Evolutionary conservation across 2,888 invertebrate genomes (phyloP), one percentile per base, ranked within the genome.

Genomic region (Parasteatoda lunata): DNA sequence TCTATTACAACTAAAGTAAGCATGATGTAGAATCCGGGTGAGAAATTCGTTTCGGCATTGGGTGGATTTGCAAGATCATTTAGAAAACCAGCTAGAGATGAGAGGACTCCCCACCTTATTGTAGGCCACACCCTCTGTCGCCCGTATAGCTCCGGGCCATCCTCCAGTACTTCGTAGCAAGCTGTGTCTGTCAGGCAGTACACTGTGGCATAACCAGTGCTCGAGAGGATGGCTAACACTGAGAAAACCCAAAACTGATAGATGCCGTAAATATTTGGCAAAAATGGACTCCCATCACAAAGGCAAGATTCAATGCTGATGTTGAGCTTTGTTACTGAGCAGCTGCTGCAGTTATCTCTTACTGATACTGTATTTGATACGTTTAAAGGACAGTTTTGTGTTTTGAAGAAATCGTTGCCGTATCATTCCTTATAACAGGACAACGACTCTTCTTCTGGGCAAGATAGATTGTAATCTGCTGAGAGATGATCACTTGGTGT

Each of bases 151-250:
- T 95, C 94, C n/a, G 95, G 94, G 77, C 94, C 94, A 4, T 95
- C 94, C 94, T 96, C 97, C 51, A 98, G 93, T 76, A 96, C 93
- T 91, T 95, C 94, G 91, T 97, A 97, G 91, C 97, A 97, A 88
- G 97, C 96, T 0, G 97, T 95, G 93, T 98, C 98, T 3, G 95
- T 96, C 81, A 98, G 94, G 89, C 96, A 96, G 45, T 97, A 96
- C 3, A 96, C 95, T 0, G 97, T 95, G 0, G 97, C 95, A 94
- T 97, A 96, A 3, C 96, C 95, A 45, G 95, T 92, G 95, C 97
- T 97, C 84, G 95, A 95, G 9, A 95, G 90, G 30, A 96, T 93
- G 92, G 96, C 94, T 80, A 96, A 92, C 45, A 94, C 90, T 89
- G 97, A 94, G 91, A 97, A 96, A 89, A 95, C 91, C 95, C 96